These are phyloP conservation scores for Simalia tracyae DNA, from an alignment of 2,797 vertebrate genomes.

Conservation along the genomic window DNA sequence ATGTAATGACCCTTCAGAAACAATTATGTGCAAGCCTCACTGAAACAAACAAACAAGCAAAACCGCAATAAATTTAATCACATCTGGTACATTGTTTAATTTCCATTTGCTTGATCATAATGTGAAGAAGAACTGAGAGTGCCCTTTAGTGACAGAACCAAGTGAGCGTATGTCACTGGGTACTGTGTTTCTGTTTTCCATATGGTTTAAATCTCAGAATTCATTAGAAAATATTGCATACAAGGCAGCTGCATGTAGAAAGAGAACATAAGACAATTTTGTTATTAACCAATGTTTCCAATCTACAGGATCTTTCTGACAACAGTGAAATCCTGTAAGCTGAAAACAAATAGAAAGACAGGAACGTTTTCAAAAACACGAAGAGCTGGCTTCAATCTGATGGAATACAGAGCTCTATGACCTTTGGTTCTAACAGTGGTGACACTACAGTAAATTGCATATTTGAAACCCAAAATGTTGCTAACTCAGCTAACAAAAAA, in stretches of 20 bases:
- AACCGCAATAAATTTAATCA: too few species aligned
- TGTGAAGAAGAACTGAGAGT: too few species aligned
- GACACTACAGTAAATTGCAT: too few species aligned
- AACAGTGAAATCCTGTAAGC: background rate
- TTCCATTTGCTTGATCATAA: too few species aligned
- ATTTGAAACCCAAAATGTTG: background rate
- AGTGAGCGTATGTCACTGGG: background rate
- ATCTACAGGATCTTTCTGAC: background rate
- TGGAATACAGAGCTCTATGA: background rate
- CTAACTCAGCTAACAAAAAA: background rate
- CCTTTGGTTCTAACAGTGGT: background rate
- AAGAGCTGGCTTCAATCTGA: background rate
- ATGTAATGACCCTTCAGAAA: background rate
- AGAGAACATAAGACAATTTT: background rate
- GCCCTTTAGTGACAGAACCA: too few species aligned
- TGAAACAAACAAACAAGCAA: too few species aligned
- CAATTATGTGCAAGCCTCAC: background rate
- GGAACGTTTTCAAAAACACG: too few species aligned
- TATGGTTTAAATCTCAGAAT: background rate
- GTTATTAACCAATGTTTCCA: background rate
- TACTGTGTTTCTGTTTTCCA: background rate
- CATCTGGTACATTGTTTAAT: too few species aligned
- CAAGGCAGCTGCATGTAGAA: background rate
- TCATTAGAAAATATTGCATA: background rate
- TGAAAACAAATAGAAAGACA: background rate